phyloP scores from a whole-genome alignment of 1,140 invertebrate species.

The Leguminivora glycinivorella region DNA sequence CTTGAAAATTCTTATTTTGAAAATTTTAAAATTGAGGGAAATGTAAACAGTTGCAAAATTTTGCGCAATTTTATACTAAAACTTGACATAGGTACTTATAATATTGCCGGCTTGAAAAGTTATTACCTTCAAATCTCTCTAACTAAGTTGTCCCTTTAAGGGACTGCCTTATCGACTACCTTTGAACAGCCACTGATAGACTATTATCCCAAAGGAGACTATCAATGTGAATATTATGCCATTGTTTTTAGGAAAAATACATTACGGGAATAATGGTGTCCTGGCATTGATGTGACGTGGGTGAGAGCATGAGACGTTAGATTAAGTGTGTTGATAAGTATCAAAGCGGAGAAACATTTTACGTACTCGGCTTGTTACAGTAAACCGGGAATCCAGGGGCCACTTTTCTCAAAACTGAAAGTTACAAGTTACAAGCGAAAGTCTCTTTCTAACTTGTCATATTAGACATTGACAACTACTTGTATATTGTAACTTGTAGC shows the following conservation, averaged over 20 bases:
- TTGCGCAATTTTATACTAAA: no score
- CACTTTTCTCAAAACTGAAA: no score
- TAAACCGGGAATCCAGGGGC: no score
- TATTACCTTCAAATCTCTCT: slow-evolving; percentile 1
- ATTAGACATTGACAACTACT: no score
- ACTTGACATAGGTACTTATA: not conserved
- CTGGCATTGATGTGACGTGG: slow-evolving; percentile 5
- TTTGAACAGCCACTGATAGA: not conserved
- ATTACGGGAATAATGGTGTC: not conserved
- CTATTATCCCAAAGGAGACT: slow-evolving; percentile 9
- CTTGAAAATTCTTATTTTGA: no score
- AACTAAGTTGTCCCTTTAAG: not conserved
- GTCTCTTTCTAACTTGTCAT: no score
- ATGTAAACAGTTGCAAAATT: not conserved
- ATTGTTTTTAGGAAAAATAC: slow-evolving; percentile 10
- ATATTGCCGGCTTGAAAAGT: not conserved
- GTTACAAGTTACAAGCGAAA: no score
- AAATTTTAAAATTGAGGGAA: no score
- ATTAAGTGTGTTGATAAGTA: slow-evolving; percentile 2
- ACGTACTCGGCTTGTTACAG: not conserved
- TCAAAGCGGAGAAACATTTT: not conserved
- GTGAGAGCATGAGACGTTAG: not conserved
- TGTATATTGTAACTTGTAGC: no score
- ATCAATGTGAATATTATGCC: slow-evolving; percentile 8
- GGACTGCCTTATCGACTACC: not conserved